Evolutionary conservation across 1,140 invertebrate species (phyloP).

Genomic region (Zaprionus tsacasi): DNA sequence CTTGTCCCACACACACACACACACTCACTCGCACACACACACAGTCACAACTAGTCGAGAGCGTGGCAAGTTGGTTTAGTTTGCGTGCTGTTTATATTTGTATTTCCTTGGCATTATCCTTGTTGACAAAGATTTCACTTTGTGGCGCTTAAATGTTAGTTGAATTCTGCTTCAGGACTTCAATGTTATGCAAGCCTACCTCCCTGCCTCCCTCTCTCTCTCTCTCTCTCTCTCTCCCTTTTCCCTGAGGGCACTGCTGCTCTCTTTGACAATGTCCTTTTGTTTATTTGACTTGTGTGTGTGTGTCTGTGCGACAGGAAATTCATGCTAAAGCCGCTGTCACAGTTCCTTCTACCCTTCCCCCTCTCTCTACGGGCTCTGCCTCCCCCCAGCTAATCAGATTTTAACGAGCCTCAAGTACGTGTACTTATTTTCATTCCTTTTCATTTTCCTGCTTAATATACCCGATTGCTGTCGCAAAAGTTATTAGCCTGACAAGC

Average conservation of each 20-base stretch:
- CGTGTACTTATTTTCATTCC: constrained; percentile 15
- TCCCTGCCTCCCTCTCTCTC: neutral
- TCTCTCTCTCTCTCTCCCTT: neutral
- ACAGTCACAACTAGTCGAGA: constrained; percentile 45
- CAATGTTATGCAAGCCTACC: constrained; percentile 35
- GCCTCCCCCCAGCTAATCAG: neutral
- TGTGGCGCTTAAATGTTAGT: constrained; percentile 82
- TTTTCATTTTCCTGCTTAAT: neutral
- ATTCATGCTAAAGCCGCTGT: constrained; percentile 57
- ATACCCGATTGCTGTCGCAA: neutral
- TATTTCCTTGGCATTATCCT: constrained; percentile 82
- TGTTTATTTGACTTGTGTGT: constrained; percentile 72
- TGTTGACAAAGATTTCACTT: constrained; percentile 83
- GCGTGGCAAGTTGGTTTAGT: constrained; percentile 72
- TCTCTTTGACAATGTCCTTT: constrained; percentile 76
- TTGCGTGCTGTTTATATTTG: constrained; percentile 82
- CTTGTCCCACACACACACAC: constrained; percentile 20
- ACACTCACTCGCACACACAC: constrained; percentile 25
- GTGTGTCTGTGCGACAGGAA: constrained; percentile 39
- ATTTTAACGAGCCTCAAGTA: constrained; percentile 28
- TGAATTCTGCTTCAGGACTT: constrained; percentile 71
- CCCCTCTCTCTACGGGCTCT: too few relatives aligned
- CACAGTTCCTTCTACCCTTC: neutral
- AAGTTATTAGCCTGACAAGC: constrained; percentile 4
- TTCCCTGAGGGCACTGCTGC: constrained; percentile 34